Base-by-base conservation (phyloP, 1,140 invertebrate species). In the Caenorhabditis brenneri region DNA sequence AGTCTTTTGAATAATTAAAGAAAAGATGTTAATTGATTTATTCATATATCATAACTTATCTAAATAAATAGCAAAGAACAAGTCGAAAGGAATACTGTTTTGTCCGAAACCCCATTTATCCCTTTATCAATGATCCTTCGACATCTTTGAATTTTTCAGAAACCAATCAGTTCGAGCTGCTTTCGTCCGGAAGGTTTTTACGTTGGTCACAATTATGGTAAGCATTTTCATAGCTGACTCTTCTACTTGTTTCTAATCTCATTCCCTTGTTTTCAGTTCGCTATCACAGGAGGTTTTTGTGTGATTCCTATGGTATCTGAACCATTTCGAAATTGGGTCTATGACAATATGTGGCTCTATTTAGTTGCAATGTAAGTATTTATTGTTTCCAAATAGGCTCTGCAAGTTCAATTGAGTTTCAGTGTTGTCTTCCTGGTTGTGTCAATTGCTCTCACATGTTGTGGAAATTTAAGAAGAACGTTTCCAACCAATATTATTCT, bases 381-480 rank as follows among this genome's bases (percentile, higher is more conserved):
- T 10, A n/a, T n/a, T n/a, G n/a, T n/a, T n/a, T n/a, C n/a, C n/a
- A n/a, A n/a, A n/a, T n/a, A n/a, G n/a, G n/a, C n/a, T n/a, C n/a
- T n/a, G n/a, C n/a, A n/a, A n/a, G n/a, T n/a, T n/a, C n/a, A n/a
- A n/a, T n/a, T n/a, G n/a, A n/a, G n/a, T n/a, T 88, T 86, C 88
- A 88, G 87, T 31, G 79, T 84, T 42, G 81, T 82, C 15, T 90
- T 89, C 46, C 46, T 89, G n/a, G 87, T 88, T 27, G 82, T 90
- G 15, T 89, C 89, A 42, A 79, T 90, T 27, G 89, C 82, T 36
- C 80, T 90, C n/a, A 86, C 88, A 29, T 90, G 90, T 85, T 90
- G 88, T 86, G 89, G 89, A 82, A 81, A 55, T 42, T 86, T 91
- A 36, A 88, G 90, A 42, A 83, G 89, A 4, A 48, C 29, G 5